Conservation (phyloP, 1,140 invertebrate species). For the Hypothenemus hampei region DNA sequence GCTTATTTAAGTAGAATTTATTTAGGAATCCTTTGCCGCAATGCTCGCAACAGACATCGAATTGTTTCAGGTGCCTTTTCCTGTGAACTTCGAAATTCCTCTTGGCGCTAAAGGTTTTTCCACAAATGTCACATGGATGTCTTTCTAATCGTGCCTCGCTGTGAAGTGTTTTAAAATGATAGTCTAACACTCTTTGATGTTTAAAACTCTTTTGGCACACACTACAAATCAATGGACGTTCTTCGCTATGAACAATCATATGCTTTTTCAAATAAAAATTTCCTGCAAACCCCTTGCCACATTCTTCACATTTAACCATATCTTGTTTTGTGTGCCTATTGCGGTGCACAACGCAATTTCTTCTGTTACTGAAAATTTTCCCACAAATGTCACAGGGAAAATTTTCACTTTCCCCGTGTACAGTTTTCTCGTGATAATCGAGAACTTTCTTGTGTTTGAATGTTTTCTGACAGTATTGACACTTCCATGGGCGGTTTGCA, state of each 20-base stretch:
- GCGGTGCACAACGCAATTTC: slow-evolving; percentile 30
- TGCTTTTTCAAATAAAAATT: slow-evolving; percentile 22
- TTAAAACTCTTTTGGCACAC: slow-evolving; percentile 60
- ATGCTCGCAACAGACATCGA: slow-evolving; percentile 29
- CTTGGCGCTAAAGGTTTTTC: slow-evolving; percentile 62
- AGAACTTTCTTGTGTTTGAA: slow-evolving; percentile 48
- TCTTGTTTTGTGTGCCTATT: slow-evolving; percentile 21
- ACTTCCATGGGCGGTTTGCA: slow-evolving; percentile 46
- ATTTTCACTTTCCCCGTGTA: slow-evolving; percentile 16
- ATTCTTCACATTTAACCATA: slow-evolving; percentile 30
- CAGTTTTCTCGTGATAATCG: slow-evolving; percentile 26
- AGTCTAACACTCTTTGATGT: slow-evolving; percentile 20
- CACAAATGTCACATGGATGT: slow-evolving; percentile 39
- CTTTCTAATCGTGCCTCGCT: neutral
- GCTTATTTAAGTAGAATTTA: slow-evolving; percentile 12
- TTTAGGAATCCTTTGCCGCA: slow-evolving; percentile 35
- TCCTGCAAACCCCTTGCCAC: slow-evolving; percentile 25
- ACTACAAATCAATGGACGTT: slow-evolving; percentile 49
- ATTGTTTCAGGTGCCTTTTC: slow-evolving; percentile 54
- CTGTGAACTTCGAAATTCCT: slow-evolving; percentile 61
- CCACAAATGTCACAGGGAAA: slow-evolving; percentile 25
- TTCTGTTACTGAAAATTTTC: slow-evolving; percentile 25
- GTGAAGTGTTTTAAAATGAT: slow-evolving; percentile 22
- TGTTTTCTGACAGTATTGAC: slow-evolving; percentile 47
- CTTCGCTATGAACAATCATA: slow-evolving; percentile 47